phyloP scores from a whole-genome alignment of 2,888 invertebrate genomes.

The Hermodice carunculata region DNA sequence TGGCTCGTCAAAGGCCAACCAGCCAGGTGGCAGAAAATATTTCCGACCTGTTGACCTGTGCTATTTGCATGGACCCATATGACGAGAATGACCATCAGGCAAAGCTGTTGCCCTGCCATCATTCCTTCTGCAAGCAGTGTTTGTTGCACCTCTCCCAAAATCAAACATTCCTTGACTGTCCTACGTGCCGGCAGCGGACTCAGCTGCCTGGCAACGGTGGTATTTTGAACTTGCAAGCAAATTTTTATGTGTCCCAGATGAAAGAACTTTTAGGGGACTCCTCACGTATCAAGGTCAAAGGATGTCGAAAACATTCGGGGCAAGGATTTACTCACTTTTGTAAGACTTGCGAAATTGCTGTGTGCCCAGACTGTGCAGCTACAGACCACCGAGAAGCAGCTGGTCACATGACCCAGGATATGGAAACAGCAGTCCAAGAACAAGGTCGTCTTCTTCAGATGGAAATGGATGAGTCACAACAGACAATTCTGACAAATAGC shows the following conservation, averaged over 20 bases:
- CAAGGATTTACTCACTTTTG: slow-evolving; percentile 30
- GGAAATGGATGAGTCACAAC: slow-evolving; percentile 14
- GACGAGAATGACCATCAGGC: slow-evolving; percentile 32
- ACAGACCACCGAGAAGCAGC: slow-evolving; percentile 41
- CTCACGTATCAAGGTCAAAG: slow-evolving; percentile 34
- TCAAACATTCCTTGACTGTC: slow-evolving; percentile 16
- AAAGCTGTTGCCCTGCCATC: slow-evolving; percentile 37
- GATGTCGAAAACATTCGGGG: slow-evolving; percentile 30
- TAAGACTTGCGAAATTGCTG: slow-evolving; percentile 23
- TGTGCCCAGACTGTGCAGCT: slow-evolving; percentile 22
- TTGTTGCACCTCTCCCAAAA: slow-evolving; percentile 11
- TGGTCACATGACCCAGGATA: slow-evolving; percentile 15
- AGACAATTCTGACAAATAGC: background rate
- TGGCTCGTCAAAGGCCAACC: slow-evolving; percentile 3
- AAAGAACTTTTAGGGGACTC: slow-evolving; percentile 52
- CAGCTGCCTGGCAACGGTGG: slow-evolving; percentile 23
- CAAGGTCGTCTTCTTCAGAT: slow-evolving; percentile 8
- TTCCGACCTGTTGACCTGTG: slow-evolving; percentile 32
- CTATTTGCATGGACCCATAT: slow-evolving; percentile 35
- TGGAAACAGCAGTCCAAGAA: slow-evolving; percentile 11
- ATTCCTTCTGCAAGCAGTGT: slow-evolving; percentile 33
- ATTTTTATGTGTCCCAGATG: slow-evolving; percentile 38
- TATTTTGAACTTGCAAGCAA: slow-evolving; percentile 29
- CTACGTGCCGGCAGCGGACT: slow-evolving; percentile 24
- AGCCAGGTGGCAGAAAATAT: slow-evolving; percentile 27